Evolutionary conservation across 2,888 invertebrate species (phyloP).

Genomic region (Eucriotettix oculatus): DNA sequence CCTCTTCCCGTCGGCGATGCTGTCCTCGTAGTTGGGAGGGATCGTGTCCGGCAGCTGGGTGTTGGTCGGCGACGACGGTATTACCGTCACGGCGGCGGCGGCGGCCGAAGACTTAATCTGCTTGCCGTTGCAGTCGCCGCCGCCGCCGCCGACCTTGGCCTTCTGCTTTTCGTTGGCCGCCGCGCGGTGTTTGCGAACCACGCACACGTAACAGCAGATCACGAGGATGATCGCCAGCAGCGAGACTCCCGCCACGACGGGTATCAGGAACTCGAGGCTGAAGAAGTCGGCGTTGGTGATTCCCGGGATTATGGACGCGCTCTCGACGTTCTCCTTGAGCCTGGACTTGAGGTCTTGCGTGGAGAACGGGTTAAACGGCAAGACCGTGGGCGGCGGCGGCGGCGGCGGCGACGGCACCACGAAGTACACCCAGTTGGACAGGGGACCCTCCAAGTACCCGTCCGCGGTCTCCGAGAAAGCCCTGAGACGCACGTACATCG

Average conservation of each 20-base stretch:
- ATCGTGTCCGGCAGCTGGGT: neutral
- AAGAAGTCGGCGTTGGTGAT: conserved; percentile 25
- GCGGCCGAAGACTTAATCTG: conserved; percentile 4
- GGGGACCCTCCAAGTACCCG: conserved; percentile 24
- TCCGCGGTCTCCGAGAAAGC: conserved; percentile 28
- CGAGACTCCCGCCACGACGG: conserved; percentile 29
- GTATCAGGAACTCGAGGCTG: conserved; percentile 30
- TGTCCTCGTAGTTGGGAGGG: conserved; percentile 17
- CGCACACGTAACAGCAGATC: conserved; percentile 32
- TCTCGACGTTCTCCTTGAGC: conserved; percentile 18
- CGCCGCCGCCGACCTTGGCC: conserved; percentile 18
- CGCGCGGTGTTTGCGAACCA: conserved; percentile 24
- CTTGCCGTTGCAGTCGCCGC: conserved; percentile 17
- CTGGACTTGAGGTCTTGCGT: conserved; percentile 26
- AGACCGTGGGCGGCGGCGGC: conserved; percentile 32
- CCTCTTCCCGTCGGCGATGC: conserved; percentile 28
- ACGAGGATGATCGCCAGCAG: conserved; percentile 27
- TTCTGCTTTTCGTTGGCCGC: conserved; percentile 5
- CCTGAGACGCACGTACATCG: conserved; percentile 34
- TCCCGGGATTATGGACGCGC: conserved; percentile 23
- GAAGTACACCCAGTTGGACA: conserved; percentile 36
- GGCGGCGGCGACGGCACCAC: conserved; percentile 33
- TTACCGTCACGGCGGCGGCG: conserved; percentile 23
- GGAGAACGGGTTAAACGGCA: conserved; percentile 16
- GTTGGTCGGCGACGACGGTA: conserved; percentile 24